Evolutionary conservation across 2,888 invertebrate species (phyloP).

Genomic region (Cremastobaeus sp.): DNA sequence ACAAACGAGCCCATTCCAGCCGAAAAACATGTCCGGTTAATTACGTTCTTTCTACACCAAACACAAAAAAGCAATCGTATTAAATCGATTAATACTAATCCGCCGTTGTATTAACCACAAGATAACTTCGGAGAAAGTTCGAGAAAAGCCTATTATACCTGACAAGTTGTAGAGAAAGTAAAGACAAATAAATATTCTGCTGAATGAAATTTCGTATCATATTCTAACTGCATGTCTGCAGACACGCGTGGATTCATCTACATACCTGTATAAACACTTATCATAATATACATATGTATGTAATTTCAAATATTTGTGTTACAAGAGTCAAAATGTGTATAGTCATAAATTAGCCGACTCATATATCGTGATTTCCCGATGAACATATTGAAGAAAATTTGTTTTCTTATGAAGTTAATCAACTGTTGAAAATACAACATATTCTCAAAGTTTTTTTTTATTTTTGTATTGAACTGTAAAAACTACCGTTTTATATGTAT

Average conservation of each 20-base stretch:
- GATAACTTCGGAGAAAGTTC: conserved; percentile 47
- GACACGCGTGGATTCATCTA: conserved; percentile 2
- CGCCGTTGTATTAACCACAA: conserved; percentile 33
- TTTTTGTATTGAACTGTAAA: no score
- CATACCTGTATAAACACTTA: no score
- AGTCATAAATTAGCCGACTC: no score
- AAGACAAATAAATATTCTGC: conserved; percentile 16
- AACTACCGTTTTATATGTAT: no score
- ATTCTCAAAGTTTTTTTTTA: no score
- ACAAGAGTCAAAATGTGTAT: no score
- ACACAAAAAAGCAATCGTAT: conserved; percentile 19
- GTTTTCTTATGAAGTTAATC: no score
- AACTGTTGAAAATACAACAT: no score
- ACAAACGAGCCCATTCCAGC: no score
- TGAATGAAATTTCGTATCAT: conserved; percentile 19
- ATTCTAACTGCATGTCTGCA: conserved; percentile 20
- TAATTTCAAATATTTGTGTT: conserved; percentile 21
- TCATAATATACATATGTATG: conserved; percentile 19
- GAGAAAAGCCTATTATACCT: conserved; percentile 37
- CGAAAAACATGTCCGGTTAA: conserved; percentile 15
- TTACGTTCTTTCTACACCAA: conserved; percentile 14
- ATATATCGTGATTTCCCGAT: no score
- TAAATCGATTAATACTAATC: conserved; percentile 43
- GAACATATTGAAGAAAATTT: no score
- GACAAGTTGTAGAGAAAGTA: conserved; percentile 35